phyloP scores from a whole-genome alignment of 2,797 vertebrate species.

The Phrynocephalus vlangalii region DNA sequence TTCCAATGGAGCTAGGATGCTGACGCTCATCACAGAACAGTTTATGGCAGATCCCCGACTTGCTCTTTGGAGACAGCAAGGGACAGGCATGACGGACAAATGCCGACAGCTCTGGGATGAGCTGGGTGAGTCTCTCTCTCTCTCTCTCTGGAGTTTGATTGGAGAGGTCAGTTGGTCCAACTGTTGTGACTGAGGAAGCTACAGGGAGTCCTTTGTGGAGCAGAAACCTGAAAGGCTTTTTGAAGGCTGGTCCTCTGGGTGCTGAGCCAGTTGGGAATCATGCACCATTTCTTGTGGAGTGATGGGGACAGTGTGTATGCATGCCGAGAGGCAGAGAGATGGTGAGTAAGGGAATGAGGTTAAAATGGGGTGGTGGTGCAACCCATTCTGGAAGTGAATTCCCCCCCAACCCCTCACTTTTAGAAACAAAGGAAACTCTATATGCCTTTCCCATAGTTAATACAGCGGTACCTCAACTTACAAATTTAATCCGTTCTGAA shows the following conservation, averaged over 20 bases:
- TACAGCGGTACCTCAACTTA: too few species aligned
- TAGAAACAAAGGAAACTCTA: background rate
- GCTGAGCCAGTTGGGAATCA: background rate
- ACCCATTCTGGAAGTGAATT: background rate
- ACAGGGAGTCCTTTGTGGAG: background rate
- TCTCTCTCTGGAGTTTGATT: constrained; percentile 6
- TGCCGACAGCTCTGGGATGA: constrained; percentile 98
- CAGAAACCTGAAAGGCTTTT: background rate
- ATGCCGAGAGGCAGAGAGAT: too few species aligned
- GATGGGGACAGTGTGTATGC: background rate
- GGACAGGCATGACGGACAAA: constrained; percentile 98
- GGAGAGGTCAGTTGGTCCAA: background rate
- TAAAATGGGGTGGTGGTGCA: background rate
- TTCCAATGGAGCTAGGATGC: constrained; percentile 96
- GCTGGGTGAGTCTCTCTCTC: constrained; percentile 85
- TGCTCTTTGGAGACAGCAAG: constrained; percentile 97
- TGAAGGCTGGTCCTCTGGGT: background rate
- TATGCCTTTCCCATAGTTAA: background rate
- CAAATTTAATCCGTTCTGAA: too few species aligned
- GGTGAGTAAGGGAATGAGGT: too few species aligned
- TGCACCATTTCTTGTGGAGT: background rate
- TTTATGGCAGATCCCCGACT: constrained; percentile 98
- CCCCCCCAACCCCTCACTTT: background rate
- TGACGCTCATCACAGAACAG: constrained; percentile 96
- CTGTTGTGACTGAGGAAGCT: background rate